Conservation (phyloP, 2,888 invertebrate species). For the Cantharis rustica region DNA sequence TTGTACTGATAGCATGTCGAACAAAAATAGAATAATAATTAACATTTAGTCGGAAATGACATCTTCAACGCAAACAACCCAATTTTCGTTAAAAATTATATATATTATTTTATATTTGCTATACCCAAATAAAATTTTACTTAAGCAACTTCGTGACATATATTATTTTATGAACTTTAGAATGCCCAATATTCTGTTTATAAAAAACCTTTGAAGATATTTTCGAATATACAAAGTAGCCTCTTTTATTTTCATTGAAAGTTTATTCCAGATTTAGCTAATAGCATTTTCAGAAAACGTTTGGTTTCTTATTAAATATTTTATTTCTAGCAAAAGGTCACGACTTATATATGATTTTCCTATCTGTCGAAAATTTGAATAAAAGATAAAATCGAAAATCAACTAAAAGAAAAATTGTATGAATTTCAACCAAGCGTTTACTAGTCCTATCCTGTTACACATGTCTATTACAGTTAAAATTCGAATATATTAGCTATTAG, state of each 20-base stretch:
- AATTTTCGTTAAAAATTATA: too few species aligned
- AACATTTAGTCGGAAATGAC: neutral
- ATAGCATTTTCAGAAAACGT: neutral
- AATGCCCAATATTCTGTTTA: neutral
- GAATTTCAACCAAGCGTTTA: too few species aligned
- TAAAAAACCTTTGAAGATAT: neutral
- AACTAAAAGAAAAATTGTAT: too few species aligned
- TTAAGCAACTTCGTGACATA: neutral
- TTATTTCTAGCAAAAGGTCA: neutral
- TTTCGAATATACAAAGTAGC: neutral
- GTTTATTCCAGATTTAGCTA: neutral
- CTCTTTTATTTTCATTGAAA: neutral
- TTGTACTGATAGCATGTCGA: neutral
- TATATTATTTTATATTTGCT: too few species aligned
- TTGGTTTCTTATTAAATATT: neutral
- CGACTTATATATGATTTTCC: neutral
- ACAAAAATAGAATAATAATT: neutral
- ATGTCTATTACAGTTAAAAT: too few species aligned
- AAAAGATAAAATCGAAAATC: neutral
- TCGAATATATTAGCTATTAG: too few species aligned
- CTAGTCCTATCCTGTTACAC: too few species aligned
- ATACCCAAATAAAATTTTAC: neutral
- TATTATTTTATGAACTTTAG: neutral
- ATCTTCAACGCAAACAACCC: neutral
- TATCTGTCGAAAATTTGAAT: neutral